Base-by-base conservation (phyloP, 2,888 invertebrate species). In the Morpho achilles region DNA sequence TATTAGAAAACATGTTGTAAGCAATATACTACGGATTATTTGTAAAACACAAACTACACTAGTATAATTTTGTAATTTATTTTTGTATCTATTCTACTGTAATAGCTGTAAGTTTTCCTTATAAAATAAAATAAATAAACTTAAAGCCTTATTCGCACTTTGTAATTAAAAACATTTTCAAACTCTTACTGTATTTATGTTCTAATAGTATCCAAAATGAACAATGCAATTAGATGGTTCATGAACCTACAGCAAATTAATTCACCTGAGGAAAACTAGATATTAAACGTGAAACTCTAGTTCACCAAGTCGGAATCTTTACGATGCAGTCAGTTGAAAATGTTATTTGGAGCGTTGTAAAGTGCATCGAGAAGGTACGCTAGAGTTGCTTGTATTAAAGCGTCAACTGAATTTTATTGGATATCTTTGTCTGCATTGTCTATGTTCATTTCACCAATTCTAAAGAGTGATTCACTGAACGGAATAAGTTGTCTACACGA, bases 311-410 rank as follows among this genome's bases (percentile, higher is more conserved):
- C 45, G 10, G 44, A 22, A 47, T 53, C 53, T 63, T 60, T 56
- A 63, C 58, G 63, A 61, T 41, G 58, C 58, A 63, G 59, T 61
- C 63, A 63, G 63, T 53, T 56, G 61, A 58, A 63, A 63, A 63
- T 61, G 62, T 59, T 63, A 62, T 65, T 65, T 58, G 63, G 57
- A 60, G 61, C 61, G 53, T 59, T 55, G 59, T 61, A 59, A 57
- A 64, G 61, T 59, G 63, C 56, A 55, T 23, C 47, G 62, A 48
- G 56, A 56, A 47, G 43, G 55, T 49, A 58, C 46, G 46, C 45
- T 45, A 53, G 53, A 46, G 53, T 53, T 23, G 58, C 58, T 16
- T 56, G 39, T 58, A 58, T 44, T 50, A 54, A 40, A 53, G 46
- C 46, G 53, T 40, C 45, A 42, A 45, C 50, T 53, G 50, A 43